Evolutionary conservation across 2,797 vertebrate genomes (phyloP).

Genomic region (Platyrinchus mystaceus): DNA sequence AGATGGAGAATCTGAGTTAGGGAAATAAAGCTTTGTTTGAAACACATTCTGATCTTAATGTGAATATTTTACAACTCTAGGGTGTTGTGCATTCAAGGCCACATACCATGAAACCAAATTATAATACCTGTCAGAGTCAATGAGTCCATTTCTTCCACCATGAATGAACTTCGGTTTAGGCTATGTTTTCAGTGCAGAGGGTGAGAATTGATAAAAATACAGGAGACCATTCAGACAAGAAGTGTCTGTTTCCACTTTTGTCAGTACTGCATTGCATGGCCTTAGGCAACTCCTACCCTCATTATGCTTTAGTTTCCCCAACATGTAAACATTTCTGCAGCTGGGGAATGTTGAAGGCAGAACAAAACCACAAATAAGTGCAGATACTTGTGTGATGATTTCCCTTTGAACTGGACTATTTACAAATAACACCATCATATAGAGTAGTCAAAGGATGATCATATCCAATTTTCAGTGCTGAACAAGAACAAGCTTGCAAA

Average conservation of each 20-base stretch:
- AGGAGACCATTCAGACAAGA: background rate
- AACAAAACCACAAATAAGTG: background rate
- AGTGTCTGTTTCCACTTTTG: background rate
- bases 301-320: background rate
- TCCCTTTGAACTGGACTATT: background rate
- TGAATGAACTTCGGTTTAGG: background rate
- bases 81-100: background rate
- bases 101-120: background rate
- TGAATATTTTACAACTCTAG: background rate
- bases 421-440: background rate
- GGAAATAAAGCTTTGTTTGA: background rate
- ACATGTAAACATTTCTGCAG: background rate
- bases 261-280: background rate
- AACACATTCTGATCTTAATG: background rate
- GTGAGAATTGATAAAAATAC: background rate
- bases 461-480: background rate
- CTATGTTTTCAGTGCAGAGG: background rate
- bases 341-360: background rate
- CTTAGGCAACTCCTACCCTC: background rate
- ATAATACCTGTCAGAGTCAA: background rate
- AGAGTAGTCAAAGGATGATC: background rate
- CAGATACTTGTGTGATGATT: background rate
- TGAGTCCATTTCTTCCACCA: background rate
- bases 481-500: background rate
- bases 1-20: background rate